Conservation (phyloP, 2,888 invertebrate species). For the Eupithecia dodoneata region DNA sequence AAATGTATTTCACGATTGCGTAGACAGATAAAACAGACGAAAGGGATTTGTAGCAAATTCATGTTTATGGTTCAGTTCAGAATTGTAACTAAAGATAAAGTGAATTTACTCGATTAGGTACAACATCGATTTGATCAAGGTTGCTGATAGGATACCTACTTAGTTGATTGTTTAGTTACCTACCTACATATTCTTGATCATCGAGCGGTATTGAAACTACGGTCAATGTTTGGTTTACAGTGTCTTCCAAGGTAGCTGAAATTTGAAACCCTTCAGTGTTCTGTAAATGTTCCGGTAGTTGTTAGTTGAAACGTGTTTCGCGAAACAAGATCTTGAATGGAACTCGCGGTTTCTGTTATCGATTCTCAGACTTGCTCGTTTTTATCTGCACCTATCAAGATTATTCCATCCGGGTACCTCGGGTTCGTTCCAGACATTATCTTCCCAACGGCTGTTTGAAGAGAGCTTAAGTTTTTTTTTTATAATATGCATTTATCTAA, state of each 20-base stretch:
- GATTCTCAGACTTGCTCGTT: not conserved
- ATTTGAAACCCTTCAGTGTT: not conserved
- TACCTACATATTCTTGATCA: not conserved
- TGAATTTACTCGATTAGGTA: slow-evolving; percentile 17
- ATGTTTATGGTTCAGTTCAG: slow-evolving; percentile 6
- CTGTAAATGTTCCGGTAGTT: not conserved
- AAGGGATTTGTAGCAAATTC: not conserved
- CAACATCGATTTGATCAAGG: slow-evolving; percentile 21
- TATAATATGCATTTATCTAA: not conserved
- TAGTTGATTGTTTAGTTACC: not conserved
- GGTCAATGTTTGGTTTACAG: not conserved
- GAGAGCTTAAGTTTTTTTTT: too few relatives aligned
- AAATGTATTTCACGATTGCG: slow-evolving; percentile 8
- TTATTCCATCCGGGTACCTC: not conserved
- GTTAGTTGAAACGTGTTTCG: not conserved
- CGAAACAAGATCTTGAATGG: not conserved
- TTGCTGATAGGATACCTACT: not conserved
- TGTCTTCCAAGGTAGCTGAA: not conserved
- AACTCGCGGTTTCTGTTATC: not conserved
- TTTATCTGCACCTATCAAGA: not conserved
- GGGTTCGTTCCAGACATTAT: not conserved
- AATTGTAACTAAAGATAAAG: slow-evolving; percentile 10
- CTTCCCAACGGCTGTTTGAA: too few relatives aligned
- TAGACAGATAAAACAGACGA: slow-evolving; percentile 1
- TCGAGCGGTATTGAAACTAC: slow-evolving; percentile 17